A percentile compares a stretch with the other conserved stretches of the same genome.
Conservation (phyloP, 2,797 vertebrate genomes). For the Falco novaeseelandiae region DNA sequence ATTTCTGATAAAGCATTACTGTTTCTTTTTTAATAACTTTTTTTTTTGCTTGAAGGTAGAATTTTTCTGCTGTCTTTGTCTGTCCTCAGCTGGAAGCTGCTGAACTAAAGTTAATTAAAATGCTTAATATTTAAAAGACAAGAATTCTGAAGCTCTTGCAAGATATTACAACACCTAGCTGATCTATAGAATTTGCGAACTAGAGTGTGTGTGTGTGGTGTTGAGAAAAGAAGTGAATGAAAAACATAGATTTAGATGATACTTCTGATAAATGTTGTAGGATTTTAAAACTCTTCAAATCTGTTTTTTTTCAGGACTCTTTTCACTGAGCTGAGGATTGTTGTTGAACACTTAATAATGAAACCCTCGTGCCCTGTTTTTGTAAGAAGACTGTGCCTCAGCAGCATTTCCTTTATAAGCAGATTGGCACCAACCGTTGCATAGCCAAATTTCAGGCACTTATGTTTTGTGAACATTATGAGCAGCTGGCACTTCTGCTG, state of each 20-base stretch:
- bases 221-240: not conserved
- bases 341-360: constrained; percentile 96
- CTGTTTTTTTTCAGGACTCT: constrained; percentile 84
- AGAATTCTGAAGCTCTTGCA: not conserved
- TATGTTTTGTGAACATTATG: constrained; percentile 71
- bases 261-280: not conserved
- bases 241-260: not conserved
- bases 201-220: not conserved
- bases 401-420: constrained; percentile 96
- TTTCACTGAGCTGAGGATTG: constrained; percentile 93
- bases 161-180: not conserved
- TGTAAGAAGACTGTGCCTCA: constrained; percentile 94
- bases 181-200: not conserved
- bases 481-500: constrained; percentile 78
- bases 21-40: not conserved
- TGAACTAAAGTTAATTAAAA: not conserved
- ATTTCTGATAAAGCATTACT: not conserved
- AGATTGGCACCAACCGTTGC: constrained; percentile 94
- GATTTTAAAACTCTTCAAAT: constrained; percentile 45
- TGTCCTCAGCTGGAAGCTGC: not conserved
- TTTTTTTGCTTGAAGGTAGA: not conserved
- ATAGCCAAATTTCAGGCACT: constrained; percentile 71
- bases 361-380: constrained; percentile 93
- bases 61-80: not conserved
- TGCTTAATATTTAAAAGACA: not conserved